Evolutionary conservation across 2,113 vertebrate genomes (phyloP).

Genomic region (Empidonax traillii): DNA sequence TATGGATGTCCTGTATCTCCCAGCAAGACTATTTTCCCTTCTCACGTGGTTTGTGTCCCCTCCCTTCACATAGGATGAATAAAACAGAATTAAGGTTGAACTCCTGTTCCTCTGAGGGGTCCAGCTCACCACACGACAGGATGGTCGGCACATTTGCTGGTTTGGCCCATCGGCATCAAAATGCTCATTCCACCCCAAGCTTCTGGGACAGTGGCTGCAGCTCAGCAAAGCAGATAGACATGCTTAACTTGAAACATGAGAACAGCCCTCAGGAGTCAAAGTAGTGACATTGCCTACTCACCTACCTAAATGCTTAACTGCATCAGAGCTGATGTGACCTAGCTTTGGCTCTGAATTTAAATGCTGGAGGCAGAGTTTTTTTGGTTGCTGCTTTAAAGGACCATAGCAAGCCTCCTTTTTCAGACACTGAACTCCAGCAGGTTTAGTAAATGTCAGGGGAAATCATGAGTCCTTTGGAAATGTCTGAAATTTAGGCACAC

Average conservation of each 20-base stretch:
- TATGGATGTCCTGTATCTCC: background rate
- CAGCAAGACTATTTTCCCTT: background rate
- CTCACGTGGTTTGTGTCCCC: background rate
- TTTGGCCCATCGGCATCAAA: background rate
- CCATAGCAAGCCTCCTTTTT: background rate
- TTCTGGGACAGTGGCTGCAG: background rate
- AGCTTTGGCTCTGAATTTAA: background rate
- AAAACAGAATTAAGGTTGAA: background rate
- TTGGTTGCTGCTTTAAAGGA: background rate
- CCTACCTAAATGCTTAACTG: background rate
- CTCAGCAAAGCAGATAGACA: background rate
- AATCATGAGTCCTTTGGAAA: slow-evolving; percentile 21
- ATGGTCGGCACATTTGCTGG: background rate
- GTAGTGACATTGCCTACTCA: background rate
- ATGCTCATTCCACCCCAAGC: background rate
- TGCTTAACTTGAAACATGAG: background rate
- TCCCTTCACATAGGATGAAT: background rate
- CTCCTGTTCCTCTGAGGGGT: background rate
- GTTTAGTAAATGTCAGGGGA: slow-evolving; percentile 9
- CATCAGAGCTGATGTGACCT: background rate
- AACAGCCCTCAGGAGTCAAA: background rate
- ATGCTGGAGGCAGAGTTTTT: background rate
- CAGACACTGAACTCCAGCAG: background rate
- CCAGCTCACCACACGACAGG: background rate
- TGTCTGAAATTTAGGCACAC: background rate